A percentile compares a stretch with the other conserved stretches of the same genome.
Evolutionary conservation across 2,888 invertebrate genomes (phyloP).

Genomic region (Epirrhoe alternata): DNA sequence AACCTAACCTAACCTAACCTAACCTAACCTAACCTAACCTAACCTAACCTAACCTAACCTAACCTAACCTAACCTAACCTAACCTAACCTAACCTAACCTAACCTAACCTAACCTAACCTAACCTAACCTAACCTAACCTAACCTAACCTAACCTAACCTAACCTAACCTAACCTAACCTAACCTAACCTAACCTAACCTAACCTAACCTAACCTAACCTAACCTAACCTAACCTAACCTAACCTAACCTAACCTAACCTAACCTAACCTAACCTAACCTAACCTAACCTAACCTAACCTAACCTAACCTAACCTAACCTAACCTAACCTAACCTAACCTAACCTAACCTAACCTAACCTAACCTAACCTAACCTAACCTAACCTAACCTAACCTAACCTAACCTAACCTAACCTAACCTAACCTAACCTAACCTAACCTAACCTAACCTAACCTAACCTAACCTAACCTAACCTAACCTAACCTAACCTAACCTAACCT

Average conservation of each 20-base stretch:
- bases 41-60: too few relatives aligned
- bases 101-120: too few relatives aligned
- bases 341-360: slow-evolving; percentile 38
- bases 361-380: slow-evolving; percentile 37
- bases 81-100: too few relatives aligned
- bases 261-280: slow-evolving; percentile 38
- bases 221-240: too few relatives aligned
- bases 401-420: too few relatives aligned
- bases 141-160: too few relatives aligned
- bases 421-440: slow-evolving; percentile 36
- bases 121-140: too few relatives aligned
- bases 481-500: slow-evolving; percentile 23
- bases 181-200: slow-evolving; percentile 37
- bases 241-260: slow-evolving; percentile 37
- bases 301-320: slow-evolving; percentile 40
- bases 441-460: slow-evolving; percentile 25
- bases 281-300: slow-evolving; percentile 40
- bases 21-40: too few relatives aligned
- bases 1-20: too few relatives aligned
- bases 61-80: too few relatives aligned
- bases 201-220: slow-evolving; percentile 34
- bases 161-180: too few relatives aligned
- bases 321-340: slow-evolving; percentile 41
- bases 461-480: slow-evolving; percentile 15
- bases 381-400: too few relatives aligned